Base-by-base conservation (phyloP, 23 tunicate genomes). In the Diplosoma virens region DNA sequence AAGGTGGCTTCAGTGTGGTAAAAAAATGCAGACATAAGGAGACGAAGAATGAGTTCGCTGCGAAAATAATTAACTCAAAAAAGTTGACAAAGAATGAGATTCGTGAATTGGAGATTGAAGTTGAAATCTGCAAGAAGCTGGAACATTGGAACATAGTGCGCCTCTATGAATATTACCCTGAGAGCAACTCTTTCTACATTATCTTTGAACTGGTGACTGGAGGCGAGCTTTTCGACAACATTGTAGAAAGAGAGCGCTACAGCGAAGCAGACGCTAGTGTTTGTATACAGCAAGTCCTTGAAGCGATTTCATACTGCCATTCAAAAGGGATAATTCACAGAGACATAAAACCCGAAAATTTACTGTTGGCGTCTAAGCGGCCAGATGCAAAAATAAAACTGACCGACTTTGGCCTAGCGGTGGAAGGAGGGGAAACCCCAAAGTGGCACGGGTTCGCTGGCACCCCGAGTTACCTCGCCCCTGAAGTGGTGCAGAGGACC, bases 201-300 rank as follows among this genome's bases (percentile, higher is more conserved):
- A 17, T 82, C 14, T 82, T 82, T 56, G 86, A 82, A 27, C 59
- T 82, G 21, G 78, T 82, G 3, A 82, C 86, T n/a, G 86, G 86
- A 14, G 86, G 86, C 22, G 86, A 82, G 32, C 36, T 82, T 11
- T 82, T 82, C 32, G 86, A 82, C 27, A 78, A 59, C 22, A 82
- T 82, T 55, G 81, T 82, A 25, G 56, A 58, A 22, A 45, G 73
- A 23, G 80, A 73, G 18, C 52, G 58, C 33, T 82, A 82, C 61
- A 54, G 71, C 36, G 86, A 82, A 73, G 33, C 4, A 21, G 86
- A 82, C 33, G 86, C 86, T 27, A 73, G 80, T 24, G 18, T 25
- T 30, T 82, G 86, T 27, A 82, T 82, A n/a, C 80, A 82, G 50
- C 86, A 82, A 33, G 31, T 82, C 16, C 30, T 82, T 2, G 70